phyloP scores from a whole-genome alignment of 2,113 vertebrate genomes.

The Conger conger region DNA sequence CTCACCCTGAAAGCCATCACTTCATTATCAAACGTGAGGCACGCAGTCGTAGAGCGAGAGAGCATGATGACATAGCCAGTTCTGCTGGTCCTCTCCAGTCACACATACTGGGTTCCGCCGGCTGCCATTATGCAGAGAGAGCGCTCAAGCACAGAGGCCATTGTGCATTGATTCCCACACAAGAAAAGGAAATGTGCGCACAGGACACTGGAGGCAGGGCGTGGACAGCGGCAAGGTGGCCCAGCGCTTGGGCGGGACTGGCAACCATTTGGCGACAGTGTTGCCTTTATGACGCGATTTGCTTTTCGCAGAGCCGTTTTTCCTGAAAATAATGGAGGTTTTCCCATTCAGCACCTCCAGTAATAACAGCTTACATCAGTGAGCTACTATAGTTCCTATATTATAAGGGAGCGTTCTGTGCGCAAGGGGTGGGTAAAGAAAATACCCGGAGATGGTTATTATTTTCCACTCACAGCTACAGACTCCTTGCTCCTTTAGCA shows the following conservation, averaged over 20 bases:
- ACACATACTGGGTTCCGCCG: not conserved
- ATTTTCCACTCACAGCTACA: slow-evolving; percentile 66
- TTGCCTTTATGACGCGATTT: slow-evolving; percentile 76
- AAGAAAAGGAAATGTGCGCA: slow-evolving; percentile 55
- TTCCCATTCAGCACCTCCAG: slow-evolving; percentile 71
- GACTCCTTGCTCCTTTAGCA: slow-evolving; percentile 52
- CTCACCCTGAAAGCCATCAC: not conserved
- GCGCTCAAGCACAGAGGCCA: slow-evolving; percentile 13
- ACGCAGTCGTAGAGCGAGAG: not conserved
- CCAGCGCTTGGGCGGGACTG: slow-evolving; percentile 49
- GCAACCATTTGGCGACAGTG: slow-evolving; percentile 65
- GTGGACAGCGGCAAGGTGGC: slow-evolving; percentile 52
- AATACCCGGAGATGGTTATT: slow-evolving; percentile 66
- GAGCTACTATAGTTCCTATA: slow-evolving; percentile 63
- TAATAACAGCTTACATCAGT: slow-evolving; percentile 78
- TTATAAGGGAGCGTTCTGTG: slow-evolving; percentile 50
- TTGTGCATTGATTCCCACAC: slow-evolving; percentile 59
- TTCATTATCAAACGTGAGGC: not conserved
- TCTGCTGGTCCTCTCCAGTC: not conserved
- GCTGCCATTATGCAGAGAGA: slow-evolving; percentile 42
- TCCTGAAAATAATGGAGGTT: slow-evolving; percentile 71
- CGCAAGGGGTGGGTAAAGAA: slow-evolving; percentile 59
- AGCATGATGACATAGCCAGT: not conserved
- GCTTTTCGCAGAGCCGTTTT: slow-evolving; percentile 57
- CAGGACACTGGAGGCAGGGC: slow-evolving; percentile 50